Conservation (phyloP, 2,888 invertebrate genomes). For the Coleophora flavipennella region DNA sequence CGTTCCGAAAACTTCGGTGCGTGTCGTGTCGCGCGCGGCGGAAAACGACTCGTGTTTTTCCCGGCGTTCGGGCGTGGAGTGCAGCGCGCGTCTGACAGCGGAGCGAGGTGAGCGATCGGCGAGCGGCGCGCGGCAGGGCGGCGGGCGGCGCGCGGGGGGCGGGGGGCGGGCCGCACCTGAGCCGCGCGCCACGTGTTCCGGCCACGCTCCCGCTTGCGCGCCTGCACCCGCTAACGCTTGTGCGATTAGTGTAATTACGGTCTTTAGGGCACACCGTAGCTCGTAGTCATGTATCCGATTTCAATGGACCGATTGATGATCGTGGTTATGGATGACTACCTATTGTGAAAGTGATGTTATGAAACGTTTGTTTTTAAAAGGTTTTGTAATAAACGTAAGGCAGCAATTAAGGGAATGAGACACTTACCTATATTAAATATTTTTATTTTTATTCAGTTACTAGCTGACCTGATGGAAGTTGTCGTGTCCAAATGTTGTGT, state of each 20-base stretch:
- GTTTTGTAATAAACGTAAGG: too few species aligned
- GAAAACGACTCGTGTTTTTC: slow-evolving; percentile 66
- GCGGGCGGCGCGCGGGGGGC: slow-evolving; percentile 37
- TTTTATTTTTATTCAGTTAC: too few species aligned
- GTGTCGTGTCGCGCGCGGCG: slow-evolving; percentile 50
- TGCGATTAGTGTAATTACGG: slow-evolving; percentile 36
- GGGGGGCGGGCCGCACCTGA: slow-evolving; percentile 63
- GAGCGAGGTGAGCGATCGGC: slow-evolving; percentile 41
- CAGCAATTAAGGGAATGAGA: too few species aligned
- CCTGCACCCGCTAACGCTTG: slow-evolving; percentile 35
- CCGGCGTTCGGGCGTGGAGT: slow-evolving; percentile 69
- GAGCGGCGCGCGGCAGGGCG: slow-evolving; percentile 27
- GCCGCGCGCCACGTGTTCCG: slow-evolving; percentile 42
- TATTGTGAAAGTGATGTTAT: slow-evolving; percentile 30
- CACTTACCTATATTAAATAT: too few species aligned
- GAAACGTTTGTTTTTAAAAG: slow-evolving; percentile 17
- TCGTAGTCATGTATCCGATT: slow-evolving; percentile 38
- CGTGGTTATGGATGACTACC: slow-evolving; percentile 28
- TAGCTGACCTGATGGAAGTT: too few species aligned
- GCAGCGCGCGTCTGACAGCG: slow-evolving; percentile 59
- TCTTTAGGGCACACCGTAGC: slow-evolving; percentile 35
- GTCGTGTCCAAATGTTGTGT: too few species aligned
- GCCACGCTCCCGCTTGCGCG: slow-evolving; percentile 20
- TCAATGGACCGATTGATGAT: slow-evolving; percentile 51
- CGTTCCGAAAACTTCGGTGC: slow-evolving; percentile 53